Evolutionary conservation across 2,888 invertebrate genomes (phyloP), one percentile per base, ranked within the genome.

Genomic region (Adelognathus sp.): DNA sequence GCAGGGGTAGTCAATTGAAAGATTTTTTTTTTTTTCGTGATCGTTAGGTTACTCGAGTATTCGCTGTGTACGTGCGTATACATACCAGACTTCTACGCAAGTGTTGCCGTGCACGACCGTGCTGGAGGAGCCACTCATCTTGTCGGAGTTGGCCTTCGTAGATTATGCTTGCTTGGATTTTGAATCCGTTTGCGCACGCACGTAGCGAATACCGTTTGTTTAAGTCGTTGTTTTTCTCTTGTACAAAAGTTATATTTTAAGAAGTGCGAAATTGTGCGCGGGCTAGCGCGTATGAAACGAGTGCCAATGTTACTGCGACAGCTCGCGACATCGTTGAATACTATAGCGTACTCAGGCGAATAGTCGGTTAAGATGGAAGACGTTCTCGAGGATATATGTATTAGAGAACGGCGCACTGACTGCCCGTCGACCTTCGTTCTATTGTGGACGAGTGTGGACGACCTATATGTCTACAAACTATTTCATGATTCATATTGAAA

Each of bases 401-500:
- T 50, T 18, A 50, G 50, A 50, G 4, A 50, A 50, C 24, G n/a
- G 21, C 24, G 11, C 0, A 24, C 24, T n/a, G 24, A 50, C 5
- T 50, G 50, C 21, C 21, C 50, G 21, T 50, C 21, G 50, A 24
- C 39, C 16, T 7, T 27, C 2, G 29, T 61, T 24, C 24, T 61
- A 36, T 61, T 61, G 24, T 44, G 39, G 41, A 14, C 41, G n/a
- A 33, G n/a, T 7, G 29, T 31, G 24, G n/a, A n/a, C n/a, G n/a
- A n/a, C n/a, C n/a, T n/a, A n/a, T 24, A 50, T 21, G 46, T 50
- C 24, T 33, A 33, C 21, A n/a, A 64, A 50, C 31, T 14, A 7
- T 33, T n/a, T 18, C 50, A 50, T 64, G 44, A 46, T 44, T 63
- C 44, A 44, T 46, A 46, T 63, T 46, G 44, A 29, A 63, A 63